A percentile compares a stretch with the other conserved stretches of the same genome.
These are phyloP conservation scores for Syngnathus floridae DNA, from an alignment of 2,113 vertebrate genomes.

Conservation along the genomic window DNA sequence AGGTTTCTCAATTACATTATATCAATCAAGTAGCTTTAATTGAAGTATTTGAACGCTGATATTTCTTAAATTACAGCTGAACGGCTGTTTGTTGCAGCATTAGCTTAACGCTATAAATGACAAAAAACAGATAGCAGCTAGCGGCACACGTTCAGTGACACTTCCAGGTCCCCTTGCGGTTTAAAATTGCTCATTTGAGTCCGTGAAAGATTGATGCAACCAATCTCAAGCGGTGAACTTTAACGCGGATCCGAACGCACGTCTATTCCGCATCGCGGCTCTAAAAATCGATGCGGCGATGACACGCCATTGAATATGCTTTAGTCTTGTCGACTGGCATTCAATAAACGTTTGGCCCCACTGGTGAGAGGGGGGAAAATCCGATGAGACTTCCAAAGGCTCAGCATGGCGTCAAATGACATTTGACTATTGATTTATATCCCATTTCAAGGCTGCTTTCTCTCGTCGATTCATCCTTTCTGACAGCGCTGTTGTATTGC, in stretches of 20 bases:
- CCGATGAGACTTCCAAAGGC: not conserved
- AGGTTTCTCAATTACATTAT: too few relatives aligned
- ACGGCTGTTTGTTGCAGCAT: not conserved
- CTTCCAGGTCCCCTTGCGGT: not conserved
- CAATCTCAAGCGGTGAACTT: not conserved
- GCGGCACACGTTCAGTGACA: not conserved
- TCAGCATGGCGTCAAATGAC: not conserved
- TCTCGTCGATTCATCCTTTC: not conserved
- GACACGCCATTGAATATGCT: not conserved
- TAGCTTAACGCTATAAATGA: not conserved
- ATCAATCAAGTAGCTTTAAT: too few relatives aligned
- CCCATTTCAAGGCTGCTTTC: not conserved
- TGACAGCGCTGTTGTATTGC: not conserved
- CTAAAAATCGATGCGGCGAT: not conserved
- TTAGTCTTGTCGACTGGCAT: not conserved
- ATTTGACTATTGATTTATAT: constrained; percentile 4
- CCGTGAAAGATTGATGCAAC: not conserved
- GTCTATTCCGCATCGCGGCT: not conserved
- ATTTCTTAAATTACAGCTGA: too few relatives aligned
- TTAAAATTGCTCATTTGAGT: not conserved
- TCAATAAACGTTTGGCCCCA: not conserved
- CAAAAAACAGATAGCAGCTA: not conserved
- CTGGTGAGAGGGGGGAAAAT: not conserved
- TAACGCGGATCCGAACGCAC: not conserved
- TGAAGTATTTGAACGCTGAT: too few relatives aligned